Conservation (phyloP, 2,797 vertebrate species). For the Alectoris magna region DNA sequence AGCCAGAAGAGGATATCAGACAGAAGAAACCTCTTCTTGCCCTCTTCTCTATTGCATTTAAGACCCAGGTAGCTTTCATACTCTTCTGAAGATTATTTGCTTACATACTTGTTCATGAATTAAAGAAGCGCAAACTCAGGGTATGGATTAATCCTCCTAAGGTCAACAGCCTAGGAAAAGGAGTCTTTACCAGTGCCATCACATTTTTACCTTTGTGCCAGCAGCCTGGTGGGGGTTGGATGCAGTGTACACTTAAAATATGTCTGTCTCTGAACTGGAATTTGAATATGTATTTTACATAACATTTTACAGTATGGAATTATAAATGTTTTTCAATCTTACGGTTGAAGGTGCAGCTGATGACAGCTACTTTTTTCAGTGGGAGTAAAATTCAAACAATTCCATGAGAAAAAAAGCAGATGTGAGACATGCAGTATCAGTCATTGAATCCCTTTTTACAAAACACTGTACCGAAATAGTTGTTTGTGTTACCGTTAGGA, state of each 20-base stretch:
- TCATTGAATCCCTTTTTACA: neutral
- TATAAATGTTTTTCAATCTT: neutral
- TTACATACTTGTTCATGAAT: neutral
- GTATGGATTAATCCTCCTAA: neutral
- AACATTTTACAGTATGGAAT: neutral
- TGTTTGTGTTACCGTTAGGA: neutral
- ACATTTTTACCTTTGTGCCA: neutral
- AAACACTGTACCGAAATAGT: neutral
- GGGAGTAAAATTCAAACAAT: neutral
- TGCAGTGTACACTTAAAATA: rapidly evolving
- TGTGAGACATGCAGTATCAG: neutral
- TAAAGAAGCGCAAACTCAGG: neutral
- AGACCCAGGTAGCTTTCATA: neutral
- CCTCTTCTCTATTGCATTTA: neutral
- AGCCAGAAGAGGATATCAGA: neutral
- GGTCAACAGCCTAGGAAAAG: neutral
- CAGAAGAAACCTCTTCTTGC: neutral
- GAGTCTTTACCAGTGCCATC: neutral
- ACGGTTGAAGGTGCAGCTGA: rapidly evolving
- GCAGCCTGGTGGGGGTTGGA: neutral
- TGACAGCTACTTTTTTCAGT: neutral
- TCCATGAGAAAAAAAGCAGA: neutral
- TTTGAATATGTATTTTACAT: neutral
- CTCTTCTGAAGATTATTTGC: neutral
- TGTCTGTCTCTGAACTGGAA: neutral